Evolutionary conservation across 2,113 vertebrate species (phyloP).

Genomic region (Mus pahari): DNA sequence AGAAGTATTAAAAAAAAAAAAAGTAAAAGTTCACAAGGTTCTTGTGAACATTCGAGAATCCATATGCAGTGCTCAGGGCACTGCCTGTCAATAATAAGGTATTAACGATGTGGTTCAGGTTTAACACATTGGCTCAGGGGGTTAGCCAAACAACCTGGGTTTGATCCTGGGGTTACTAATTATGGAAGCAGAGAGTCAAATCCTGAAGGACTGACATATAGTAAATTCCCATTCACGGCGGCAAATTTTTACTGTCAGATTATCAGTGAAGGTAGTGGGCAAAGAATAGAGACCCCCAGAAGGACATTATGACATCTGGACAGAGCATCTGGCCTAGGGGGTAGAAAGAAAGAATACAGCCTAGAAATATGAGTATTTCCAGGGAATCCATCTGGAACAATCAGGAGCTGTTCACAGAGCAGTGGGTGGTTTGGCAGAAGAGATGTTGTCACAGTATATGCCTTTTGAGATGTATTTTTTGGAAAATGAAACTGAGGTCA

Average conservation of each 20-base stretch:
- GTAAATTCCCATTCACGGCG: not conserved
- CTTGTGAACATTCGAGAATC: not conserved
- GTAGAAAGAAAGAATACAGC: not conserved
- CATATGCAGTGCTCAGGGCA: not conserved
- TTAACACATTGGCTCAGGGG: not conserved
- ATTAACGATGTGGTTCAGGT: not conserved
- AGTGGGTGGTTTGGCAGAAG: not conserved
- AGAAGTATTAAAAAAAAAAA: not conserved
- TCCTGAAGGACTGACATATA: not conserved
- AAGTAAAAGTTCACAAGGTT: not conserved
- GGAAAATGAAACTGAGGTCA: not conserved
- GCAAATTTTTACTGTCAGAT: not conserved
- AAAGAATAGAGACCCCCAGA: not conserved
- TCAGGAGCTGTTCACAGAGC: rapidly evolving
- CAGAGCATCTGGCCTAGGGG: not conserved
- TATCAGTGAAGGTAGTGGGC: not conserved
- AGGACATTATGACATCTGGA: not conserved
- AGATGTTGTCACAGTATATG: not conserved
- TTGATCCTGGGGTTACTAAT: not conserved
- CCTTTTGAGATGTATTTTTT: slow-evolving; percentile 13
- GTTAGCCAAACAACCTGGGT: too few species aligned
- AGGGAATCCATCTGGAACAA: rapidly evolving
- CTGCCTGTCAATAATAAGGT: not conserved
- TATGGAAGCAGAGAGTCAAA: not conserved
- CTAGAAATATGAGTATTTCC: not conserved